Base-by-base conservation (phyloP, 2,113 vertebrate species). In the Prochilodus magdalenae region DNA sequence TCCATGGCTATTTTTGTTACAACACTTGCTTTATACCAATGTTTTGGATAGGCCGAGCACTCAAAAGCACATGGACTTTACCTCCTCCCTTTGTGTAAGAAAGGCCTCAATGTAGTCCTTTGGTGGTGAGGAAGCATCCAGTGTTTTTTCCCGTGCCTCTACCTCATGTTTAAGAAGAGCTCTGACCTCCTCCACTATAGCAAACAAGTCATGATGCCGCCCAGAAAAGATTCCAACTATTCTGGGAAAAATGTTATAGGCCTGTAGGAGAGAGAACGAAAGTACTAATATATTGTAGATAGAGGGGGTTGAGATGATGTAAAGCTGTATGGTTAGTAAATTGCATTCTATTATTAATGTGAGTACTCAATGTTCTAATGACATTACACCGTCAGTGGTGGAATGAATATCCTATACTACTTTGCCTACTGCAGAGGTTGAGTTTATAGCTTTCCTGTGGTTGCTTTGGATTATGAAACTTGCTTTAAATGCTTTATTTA, bases 71-170 rank as follows among this genome's bases (percentile, higher is more conserved):
- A 51, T 15, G 5, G 20, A 40, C 33, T 78, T 30, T 57, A 94
- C 93, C 87, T 92, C 83, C 22, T 92, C 85, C 83, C 92, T 92
- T 77, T 85, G 86, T 53, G 92, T 73, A 44, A 94, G 80, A 73
- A 87, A 94, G 27, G 72, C 49, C 1, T 94, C 92, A 0, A 93
- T 92, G 30, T 88, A 88, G 74, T 94, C 90, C 59, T 79, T 69
- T 0, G 93, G 91, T 1, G 26, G 5, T 0, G 24, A 84, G 60
- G 88, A 66, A 69, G 87, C 80, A 65, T 94, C 89, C 65, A 93
- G 22, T 26, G 80, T 86, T 40, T 86, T 59, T 0, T 57, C 62
- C 69, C 91, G 88, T 8, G 71, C 16, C 27, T 91, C 80, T 33
- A 92, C 90, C 0, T 73, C 86, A 5, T 15, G 65, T 33, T 6